phyloP scores from a whole-genome alignment of 2,888 invertebrate genomes.

The Chloroclysta siterata region DNA sequence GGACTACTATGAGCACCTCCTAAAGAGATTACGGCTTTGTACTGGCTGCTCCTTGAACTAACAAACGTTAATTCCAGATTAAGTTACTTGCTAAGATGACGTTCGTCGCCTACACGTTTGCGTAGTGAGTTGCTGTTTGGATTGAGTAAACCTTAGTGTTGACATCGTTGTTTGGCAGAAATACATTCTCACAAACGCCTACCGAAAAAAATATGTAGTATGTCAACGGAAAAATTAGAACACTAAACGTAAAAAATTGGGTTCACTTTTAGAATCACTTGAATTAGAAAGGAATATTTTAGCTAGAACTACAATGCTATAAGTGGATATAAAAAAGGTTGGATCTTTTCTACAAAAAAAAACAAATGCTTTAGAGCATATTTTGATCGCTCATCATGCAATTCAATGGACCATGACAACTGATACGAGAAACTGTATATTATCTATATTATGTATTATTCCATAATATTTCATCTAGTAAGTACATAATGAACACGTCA shows the following conservation, averaged over 20 bases:
- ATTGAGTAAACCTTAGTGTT: conserved; percentile 41
- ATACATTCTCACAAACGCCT: conserved; percentile 19
- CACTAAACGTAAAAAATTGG: not conserved
- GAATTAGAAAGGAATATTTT: too few species aligned
- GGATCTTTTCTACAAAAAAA: too few species aligned
- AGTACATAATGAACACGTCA: too few species aligned
- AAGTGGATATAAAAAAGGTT: too few species aligned
- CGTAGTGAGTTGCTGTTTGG: conserved; percentile 37
- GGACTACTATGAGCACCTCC: conserved; percentile 5
- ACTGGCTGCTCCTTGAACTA: conserved; percentile 31
- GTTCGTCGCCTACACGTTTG: conserved; percentile 35
- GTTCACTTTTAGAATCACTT: too few species aligned
- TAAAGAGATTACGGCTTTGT: conserved; percentile 24
- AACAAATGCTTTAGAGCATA: too few species aligned
- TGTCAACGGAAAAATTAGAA: not conserved
- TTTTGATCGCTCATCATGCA: too few species aligned
- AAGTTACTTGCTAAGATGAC: conserved; percentile 36
- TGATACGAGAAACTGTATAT: too few species aligned
- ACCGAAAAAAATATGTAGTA: conserved; percentile 12
- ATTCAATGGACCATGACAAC: too few species aligned
- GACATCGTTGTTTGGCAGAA: conserved; percentile 34
- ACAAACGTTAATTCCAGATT: conserved; percentile 41
- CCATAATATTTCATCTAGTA: too few species aligned
- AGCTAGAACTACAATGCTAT: too few species aligned
- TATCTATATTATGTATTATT: too few species aligned